Percentiles rank a stretch among this genome's conserved stretches.
Evolutionary conservation across 1,140 invertebrate species (phyloP).

Genomic region (Macrotrachela quadricornifera): DNA sequence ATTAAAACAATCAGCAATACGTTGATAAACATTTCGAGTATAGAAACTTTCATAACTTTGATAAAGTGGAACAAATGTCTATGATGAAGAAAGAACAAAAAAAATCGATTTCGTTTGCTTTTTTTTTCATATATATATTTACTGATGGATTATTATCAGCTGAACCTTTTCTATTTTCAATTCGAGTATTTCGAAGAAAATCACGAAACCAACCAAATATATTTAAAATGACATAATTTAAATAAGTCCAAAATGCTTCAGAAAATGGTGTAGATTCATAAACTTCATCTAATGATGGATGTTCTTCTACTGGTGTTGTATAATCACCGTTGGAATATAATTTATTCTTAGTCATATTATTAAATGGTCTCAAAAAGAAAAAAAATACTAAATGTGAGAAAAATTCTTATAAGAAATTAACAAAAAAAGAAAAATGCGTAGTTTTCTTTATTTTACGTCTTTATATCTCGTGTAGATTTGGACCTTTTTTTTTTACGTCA

Average conservation of each 20-base stretch:
- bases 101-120: background rate
- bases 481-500: no score
- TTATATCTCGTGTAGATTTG: no score
- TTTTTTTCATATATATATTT: background rate
- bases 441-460: no score
- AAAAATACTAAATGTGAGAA: no score
- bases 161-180: constrained; percentile 24
- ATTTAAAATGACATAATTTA: constrained; percentile 56
- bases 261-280: constrained; percentile 58
- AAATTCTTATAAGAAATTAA: no score
- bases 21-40: constrained; percentile 70
- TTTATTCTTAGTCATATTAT: no score
- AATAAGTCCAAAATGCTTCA: constrained; percentile 55
- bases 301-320: no score
- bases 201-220: constrained; percentile 31
- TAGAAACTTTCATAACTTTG: constrained; percentile 82
- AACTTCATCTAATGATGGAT: no score
- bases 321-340: no score
- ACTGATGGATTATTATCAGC: constrained; percentile 16
- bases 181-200: constrained; percentile 23
- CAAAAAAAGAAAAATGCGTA: no score
- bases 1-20: constrained; percentile 78
- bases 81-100: constrained; percentile 15
- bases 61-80: constrained; percentile 60
- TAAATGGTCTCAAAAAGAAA: no score